A percentile compares a stretch with the other conserved stretches of the same genome.
Conservation (phyloP, 1,140 invertebrate genomes). For the Pantala flavescens region DNA sequence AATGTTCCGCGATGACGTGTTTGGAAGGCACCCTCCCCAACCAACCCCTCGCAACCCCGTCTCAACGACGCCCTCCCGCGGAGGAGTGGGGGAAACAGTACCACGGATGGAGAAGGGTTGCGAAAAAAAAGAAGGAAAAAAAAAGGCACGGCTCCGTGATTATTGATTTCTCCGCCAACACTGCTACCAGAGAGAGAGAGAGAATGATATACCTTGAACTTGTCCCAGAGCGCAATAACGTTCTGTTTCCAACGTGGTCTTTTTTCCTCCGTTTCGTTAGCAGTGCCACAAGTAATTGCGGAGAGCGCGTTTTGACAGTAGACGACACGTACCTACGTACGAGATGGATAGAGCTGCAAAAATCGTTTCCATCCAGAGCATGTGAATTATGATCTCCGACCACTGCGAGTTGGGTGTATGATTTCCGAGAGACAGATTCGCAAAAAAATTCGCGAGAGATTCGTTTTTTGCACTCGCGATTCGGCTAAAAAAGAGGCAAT, state of each 20-base stretch:
- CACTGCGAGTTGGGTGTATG: no score
- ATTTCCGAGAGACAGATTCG: no score
- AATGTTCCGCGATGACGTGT: background rate
- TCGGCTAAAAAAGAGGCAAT: no score
- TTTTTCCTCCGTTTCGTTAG: no score
- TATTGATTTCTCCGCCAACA: conserved; percentile 1
- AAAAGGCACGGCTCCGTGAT: conserved; percentile 2
- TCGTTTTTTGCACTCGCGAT: no score
- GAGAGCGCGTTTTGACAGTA: no score
- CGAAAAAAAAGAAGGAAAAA: background rate
- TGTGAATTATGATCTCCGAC: no score
- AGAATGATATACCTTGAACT: conserved; percentile 7
- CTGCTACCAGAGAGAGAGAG: background rate
- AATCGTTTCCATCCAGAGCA: no score
- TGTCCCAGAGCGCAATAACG: background rate
- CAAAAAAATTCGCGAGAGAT: no score
- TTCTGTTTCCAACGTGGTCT: background rate
- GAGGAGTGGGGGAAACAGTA: background rate
- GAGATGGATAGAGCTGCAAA: no score
- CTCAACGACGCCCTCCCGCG: background rate
- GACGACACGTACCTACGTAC: no score
- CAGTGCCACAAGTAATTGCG: no score
- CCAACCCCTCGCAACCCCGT: background rate
- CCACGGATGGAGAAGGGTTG: background rate
- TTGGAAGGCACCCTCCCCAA: background rate